Base-by-base conservation (phyloP, 2,888 invertebrate species). In the Protodeltote pygarga region DNA sequence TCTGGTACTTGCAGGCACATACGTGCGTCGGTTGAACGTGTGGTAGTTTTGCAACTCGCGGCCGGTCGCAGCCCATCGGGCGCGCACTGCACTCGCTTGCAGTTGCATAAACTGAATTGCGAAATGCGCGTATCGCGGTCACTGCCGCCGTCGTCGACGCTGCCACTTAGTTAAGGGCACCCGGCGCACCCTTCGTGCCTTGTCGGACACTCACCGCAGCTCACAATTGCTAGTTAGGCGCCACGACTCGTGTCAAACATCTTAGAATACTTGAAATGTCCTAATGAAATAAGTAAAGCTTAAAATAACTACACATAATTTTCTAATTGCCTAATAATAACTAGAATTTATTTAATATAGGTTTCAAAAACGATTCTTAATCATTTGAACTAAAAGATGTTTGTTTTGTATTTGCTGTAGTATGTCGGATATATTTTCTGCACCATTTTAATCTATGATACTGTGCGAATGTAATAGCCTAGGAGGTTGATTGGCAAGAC, bases 51-150 rank as follows among this genome's bases (percentile, higher is more conserved):
- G 89, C 88, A 90, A 89, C 70, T 32, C 68, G 45, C 69, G 71
- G 73, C 75, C 75, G 77, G 73, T 71, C 76, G 73, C 75, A 79
- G 84, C 79, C 88, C 87, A 86, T 87, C 89, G 85, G 81, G 83
- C 76, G 81, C 77, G 73, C 72, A 74, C 81, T 87, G 88, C 88
- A 89, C 81, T 85, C 79, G 78, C 76, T 65, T 83, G 88, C 85
- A 85, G 83, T 91, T 91, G 91, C 91, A 91, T 90, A 89, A 90
- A 89, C 72, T 50, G 52, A 48, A 70, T 90, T 91, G 85, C 83
- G 81, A 88, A 79, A 91, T 78, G 4, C 24, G 50, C 73, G 83
- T 81, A 90, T 89, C 87, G 87, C 89, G 91, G 91, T 91, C 91
- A 91, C 91, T 91, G 91, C 85, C 89, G 88, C 79, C 73, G 78